These are phyloP conservation scores for Aythya baeri DNA, from an alignment of 2,113 vertebrate species.

Conservation along the genomic window DNA sequence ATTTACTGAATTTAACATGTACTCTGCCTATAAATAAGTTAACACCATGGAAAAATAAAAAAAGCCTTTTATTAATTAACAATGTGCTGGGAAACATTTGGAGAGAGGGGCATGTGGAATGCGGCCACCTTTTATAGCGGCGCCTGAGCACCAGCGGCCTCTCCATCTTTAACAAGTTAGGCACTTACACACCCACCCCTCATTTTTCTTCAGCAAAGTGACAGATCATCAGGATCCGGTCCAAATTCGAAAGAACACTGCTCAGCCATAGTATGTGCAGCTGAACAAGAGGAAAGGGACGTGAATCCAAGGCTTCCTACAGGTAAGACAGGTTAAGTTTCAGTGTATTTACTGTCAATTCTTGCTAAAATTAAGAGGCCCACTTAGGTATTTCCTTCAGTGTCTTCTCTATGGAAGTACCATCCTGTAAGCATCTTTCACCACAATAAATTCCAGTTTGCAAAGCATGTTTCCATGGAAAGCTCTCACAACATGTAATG, in stretches of 20 bases:
- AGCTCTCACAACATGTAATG: neutral
- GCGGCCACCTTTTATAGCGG: neutral
- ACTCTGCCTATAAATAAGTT: conserved; percentile 44
- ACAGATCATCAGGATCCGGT: neutral
- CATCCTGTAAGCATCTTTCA: neutral
- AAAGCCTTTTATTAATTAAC: neutral
- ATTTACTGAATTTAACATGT: conserved; percentile 46
- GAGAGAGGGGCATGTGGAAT: neutral
- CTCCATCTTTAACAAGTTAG: neutral
- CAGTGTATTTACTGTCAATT: neutral
- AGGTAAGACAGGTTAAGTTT: neutral
- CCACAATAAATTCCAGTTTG: neutral
- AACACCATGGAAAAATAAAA: neutral
- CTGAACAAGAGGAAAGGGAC: neutral
- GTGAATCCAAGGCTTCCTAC: neutral
- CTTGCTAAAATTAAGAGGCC: neutral
- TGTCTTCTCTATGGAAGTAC: neutral
- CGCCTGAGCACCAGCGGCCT: neutral
- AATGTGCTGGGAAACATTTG: neutral
- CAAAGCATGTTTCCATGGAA: neutral
- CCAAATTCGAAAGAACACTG: neutral
- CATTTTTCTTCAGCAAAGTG: neutral
- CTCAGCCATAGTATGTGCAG: neutral
- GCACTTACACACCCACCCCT: neutral
- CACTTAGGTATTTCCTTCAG: neutral